These are phyloP conservation scores for Pomphorhynchus laevis DNA, from an alignment of 1,140 invertebrate species.

Conservation along the genomic window DNA sequence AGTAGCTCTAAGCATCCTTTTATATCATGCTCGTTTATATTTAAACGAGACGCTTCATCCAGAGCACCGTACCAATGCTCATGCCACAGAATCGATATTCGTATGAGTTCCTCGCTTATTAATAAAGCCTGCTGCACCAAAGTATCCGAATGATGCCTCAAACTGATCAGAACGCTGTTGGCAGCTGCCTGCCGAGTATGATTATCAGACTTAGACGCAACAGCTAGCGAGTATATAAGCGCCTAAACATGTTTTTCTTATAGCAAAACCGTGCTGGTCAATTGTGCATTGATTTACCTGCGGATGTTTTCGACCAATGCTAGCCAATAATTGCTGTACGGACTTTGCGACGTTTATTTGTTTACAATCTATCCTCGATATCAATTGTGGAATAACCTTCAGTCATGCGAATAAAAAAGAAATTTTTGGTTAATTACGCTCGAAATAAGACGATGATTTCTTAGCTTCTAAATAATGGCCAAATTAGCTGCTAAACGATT, in stretches of 20 bases:
- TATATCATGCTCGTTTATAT: slow-evolving; percentile 46
- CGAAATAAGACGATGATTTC: neutral
- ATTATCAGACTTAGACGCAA: slow-evolving; percentile 70
- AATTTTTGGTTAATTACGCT: no score
- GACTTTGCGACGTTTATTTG: slow-evolving; percentile 44
- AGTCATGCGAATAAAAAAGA: slow-evolving; percentile 8
- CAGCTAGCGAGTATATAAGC: slow-evolving; percentile 72
- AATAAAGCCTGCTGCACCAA: slow-evolving; percentile 63
- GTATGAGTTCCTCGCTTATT: slow-evolving; percentile 68
- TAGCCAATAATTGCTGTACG: slow-evolving; percentile 59
- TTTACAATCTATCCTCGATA: slow-evolving; percentile 74
- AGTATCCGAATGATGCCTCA: slow-evolving; percentile 58
- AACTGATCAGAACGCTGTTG: slow-evolving; percentile 62
- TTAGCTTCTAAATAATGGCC: no score
- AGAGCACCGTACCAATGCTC: slow-evolving; percentile 93
- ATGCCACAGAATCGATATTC: slow-evolving; percentile 93
- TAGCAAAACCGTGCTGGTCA: neutral
- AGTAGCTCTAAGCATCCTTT: slow-evolving; percentile 50
- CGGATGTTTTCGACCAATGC: slow-evolving; percentile 43
- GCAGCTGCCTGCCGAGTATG: slow-evolving; percentile 37
- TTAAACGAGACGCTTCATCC: slow-evolving; percentile 73
- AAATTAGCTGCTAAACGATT: no score
- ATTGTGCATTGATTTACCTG: slow-evolving; percentile 21
- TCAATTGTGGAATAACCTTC: slow-evolving; percentile 84
- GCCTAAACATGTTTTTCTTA: slow-evolving; percentile 26